These are phyloP conservation scores for Strigamia transsilvanica DNA, from an alignment of 2,888 invertebrate genomes.

Conservation along the genomic window DNA sequence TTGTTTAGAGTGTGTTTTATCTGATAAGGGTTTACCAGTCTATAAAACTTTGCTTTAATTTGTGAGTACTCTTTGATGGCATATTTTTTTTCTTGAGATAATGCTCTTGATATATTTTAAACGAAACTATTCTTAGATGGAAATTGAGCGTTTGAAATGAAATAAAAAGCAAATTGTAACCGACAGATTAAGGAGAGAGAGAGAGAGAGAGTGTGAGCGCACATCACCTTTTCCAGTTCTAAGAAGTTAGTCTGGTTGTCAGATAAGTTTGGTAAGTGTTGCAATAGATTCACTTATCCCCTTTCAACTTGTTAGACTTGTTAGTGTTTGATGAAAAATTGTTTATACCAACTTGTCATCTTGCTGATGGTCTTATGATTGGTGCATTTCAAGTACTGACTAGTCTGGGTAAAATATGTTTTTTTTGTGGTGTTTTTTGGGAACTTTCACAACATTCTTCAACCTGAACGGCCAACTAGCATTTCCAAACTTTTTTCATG, in stretches of 20 bases:
- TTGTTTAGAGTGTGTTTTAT: slow-evolving; percentile 26
- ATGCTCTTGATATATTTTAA: not conserved
- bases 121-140: not conserved
- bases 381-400: not conserved
- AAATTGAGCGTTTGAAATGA: not conserved
- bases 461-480: not conserved
- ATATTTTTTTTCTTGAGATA: slow-evolving; percentile 3
- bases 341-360: slow-evolving; percentile 10
- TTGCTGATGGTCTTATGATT: not conserved
- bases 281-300: slow-evolving; percentile 20
- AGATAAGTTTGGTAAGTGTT: slow-evolving; percentile 13
- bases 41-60: slow-evolving; percentile 24
- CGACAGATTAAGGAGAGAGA: not conserved
- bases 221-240: slow-evolving; percentile 7
- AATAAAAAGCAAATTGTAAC: slow-evolving; percentile 2
- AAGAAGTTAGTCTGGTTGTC: slow-evolving; percentile 20
- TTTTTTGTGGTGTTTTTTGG: not conserved
- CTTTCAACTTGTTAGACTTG: not conserved
- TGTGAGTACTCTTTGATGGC: not conserved
- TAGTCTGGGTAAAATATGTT: not conserved
- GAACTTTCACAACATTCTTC: not conserved
- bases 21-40: slow-evolving; percentile 25
- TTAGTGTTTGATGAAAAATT: not conserved
- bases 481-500: not conserved
- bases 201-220: not conserved